Conservation (phyloP, 2,113 vertebrate species). For the Gallinago media region DNA sequence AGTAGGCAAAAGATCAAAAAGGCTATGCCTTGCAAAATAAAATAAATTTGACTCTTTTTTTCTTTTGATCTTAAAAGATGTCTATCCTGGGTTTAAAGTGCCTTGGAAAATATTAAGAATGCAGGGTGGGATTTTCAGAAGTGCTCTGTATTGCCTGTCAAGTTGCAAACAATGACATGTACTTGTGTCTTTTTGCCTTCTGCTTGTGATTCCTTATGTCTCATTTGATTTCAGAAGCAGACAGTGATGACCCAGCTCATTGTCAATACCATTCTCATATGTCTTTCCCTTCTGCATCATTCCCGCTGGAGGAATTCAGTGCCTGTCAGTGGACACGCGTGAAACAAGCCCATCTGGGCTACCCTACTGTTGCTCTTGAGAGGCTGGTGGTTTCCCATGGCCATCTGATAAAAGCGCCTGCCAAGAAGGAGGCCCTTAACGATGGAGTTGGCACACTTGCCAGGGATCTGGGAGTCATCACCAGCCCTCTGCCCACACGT, state of each 20-base stretch:
- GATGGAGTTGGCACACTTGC: background rate
- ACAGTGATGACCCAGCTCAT: background rate
- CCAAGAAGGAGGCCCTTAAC: background rate
- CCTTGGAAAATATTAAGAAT: background rate
- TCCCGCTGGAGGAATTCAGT: background rate
- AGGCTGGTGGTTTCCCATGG: background rate
- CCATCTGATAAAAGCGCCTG: background rate
- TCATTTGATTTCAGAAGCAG: background rate
- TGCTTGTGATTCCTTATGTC: background rate
- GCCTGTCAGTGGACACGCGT: background rate
- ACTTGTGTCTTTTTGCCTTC: background rate
- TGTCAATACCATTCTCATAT: background rate
- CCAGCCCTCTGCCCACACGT: background rate
- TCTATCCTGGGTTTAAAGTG: background rate
- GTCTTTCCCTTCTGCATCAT: background rate
- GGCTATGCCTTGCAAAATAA: background rate
- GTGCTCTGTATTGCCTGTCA: background rate
- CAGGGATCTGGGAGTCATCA: background rate
- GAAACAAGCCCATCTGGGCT: background rate
- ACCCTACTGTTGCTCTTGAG: background rate
- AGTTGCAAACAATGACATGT: background rate
- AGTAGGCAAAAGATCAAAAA: conserved; percentile 16
- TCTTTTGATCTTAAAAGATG: background rate
- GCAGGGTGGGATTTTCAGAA: background rate
- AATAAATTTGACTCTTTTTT: background rate